Base-by-base conservation (phyloP, 2,797 vertebrate genomes). In the Hypotaenidia okinawae region DNA sequence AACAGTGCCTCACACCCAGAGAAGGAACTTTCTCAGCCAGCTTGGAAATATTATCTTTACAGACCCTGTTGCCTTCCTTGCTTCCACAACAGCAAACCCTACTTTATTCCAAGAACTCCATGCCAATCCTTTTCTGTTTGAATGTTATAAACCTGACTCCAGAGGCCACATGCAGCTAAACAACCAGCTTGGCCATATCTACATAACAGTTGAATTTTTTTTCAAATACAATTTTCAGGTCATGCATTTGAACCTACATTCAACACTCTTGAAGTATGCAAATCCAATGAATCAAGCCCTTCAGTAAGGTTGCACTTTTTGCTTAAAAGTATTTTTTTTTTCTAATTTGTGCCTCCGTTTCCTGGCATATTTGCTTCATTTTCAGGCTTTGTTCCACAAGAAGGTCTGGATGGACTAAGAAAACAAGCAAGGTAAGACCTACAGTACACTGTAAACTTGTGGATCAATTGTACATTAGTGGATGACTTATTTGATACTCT, bases 101-200 rank as follows among this genome's bases (percentile, higher is more conserved):
- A 54, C 4, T 70, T 70, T 49, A 62, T 41, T 63, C 37, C 57
- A 66, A 80, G 47, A 82, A 70, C 8, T 51, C 14, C 54, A 30
- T 30, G 16, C n/a, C 30, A 75, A 14, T 4, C 28, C 19, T 9
- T 45, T 62, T 59, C 22, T 33, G 8, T 49, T 91, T 59, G 4
- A 5, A 5, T 37, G n/a, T n/a, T 13, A 27, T 11, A 83, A 64
- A 49, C 2, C 18, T 76, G 28, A 16, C 22, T 61, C 16, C 0
- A 0, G 16, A 77, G 45, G 47, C 11, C 32, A 45, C 15, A 16
- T 16, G 13, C 13, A 70, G n/a, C 13, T 74, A 21, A 39, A 69
- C 22, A 86, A 54, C 8, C 33, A 28, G 15, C 6, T 49, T 43
- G 17, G 6, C 13, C 41, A 62, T 12, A 28, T 66, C 45, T n/a